Conservation (phyloP, 2,113 vertebrate genomes). For the Corythaeola cristata region DNA sequence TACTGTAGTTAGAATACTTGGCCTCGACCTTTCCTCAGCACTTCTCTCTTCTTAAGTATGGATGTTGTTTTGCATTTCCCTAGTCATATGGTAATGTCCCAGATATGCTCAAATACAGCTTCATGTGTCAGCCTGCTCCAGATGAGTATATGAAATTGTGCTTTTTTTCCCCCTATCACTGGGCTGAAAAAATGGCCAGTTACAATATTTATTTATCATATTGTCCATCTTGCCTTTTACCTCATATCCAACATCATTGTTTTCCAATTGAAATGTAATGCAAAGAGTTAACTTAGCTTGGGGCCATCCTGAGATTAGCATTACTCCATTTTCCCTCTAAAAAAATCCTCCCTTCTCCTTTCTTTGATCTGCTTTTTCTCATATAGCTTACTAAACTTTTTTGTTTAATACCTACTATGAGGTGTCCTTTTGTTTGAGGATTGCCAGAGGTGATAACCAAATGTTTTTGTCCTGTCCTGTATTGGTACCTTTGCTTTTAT, state of each 20-base stretch:
- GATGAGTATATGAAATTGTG: not conserved
- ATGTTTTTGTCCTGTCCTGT: not conserved
- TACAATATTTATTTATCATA: not conserved
- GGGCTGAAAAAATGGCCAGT: not conserved
- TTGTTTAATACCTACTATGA: not conserved
- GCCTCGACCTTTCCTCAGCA: not conserved
- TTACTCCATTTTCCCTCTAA: not conserved
- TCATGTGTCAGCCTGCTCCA: not conserved
- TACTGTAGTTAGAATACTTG: not conserved
- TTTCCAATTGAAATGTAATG: not conserved
- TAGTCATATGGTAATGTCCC: not conserved
- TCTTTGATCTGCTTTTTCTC: slow-evolving; percentile 11
- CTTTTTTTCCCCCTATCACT: not conserved
- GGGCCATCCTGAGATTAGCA: not conserved
- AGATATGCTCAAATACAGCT: not conserved
- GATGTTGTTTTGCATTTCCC: not conserved
- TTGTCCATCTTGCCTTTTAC: not conserved
- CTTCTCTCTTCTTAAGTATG: not conserved
- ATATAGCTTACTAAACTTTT: not conserved
- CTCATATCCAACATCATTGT: not conserved
- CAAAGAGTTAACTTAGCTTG: not conserved
- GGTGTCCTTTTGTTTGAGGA: not conserved
- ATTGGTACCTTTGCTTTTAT: not conserved
- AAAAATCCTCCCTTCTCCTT: not conserved
- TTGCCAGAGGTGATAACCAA: not conserved